Base-by-base conservation (phyloP, 37 sponge, comb jelly and placozoan species). In the Beroe ovata region DNA sequence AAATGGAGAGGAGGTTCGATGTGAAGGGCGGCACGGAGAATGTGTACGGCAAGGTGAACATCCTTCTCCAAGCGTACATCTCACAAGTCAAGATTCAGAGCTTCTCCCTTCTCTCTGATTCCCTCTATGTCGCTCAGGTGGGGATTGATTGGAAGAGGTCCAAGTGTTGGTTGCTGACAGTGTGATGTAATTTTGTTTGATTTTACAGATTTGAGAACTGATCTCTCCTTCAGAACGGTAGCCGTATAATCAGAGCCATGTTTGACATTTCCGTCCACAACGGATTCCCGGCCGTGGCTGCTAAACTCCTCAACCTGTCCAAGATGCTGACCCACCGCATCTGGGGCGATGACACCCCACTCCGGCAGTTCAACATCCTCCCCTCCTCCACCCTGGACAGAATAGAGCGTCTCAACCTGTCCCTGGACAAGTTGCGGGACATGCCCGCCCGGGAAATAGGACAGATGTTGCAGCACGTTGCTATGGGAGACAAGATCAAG, bases 31-130 rank as follows among this genome's bases (percentile, higher is more conserved):
- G 96, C 0, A 90, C 91, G 39, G 96, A 94, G 90, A 94, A 97
- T 58, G 64, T 91, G 34, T 89, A 95, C 88, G 99, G 99, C 14
- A 97, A 97, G 71, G 94, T 94, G 64, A 97, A 95, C 91, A 93
- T 95, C 66, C 81, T 95, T 4, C 90, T 97, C 0, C 99, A 97
- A 71, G 64, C 92, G 8, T 92, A 91, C 92, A 94, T 97, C 60
- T 95, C 96, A 0, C 88, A 91, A 26, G 90, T 33, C n/a, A 11
- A 60, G 6, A 88, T 94, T 32, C 93, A 95, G 39, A 92, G 92
- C 47, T 97, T 95, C 91, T 97, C 99, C 35, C 92, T 95, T n/a
- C 89, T 93, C 71, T 97, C 99, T 23, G 99, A 97, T 90, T 88
- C 93, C 34, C 89, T 92, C 26, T 97, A 95, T 41, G 93, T 93